Conservation (phyloP, 1,140 invertebrate species). For the Apis cerana region DNA sequence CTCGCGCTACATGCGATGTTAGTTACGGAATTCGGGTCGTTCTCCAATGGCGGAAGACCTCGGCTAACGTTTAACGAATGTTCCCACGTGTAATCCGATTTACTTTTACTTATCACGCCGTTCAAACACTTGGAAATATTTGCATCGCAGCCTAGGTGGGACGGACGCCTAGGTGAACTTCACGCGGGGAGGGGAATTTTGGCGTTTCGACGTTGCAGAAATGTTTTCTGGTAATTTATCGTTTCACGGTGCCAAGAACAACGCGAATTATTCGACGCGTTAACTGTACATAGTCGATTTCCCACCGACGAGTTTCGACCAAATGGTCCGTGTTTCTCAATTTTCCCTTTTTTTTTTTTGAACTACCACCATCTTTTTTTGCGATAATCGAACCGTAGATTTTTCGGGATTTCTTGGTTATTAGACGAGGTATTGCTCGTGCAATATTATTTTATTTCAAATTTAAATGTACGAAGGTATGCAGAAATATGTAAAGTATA, state of each 20-base stretch:
- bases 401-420: too few species aligned
- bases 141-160: constrained; percentile 7
- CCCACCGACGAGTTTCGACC: not conserved
- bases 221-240: constrained; percentile 21
- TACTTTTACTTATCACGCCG: constrained; percentile 42
- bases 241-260: constrained; percentile 9
- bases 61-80: constrained; percentile 32
- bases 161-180: not conserved
- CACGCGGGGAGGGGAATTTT: not conserved
- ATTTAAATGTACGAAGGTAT: too few species aligned
- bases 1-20: constrained; percentile 30
- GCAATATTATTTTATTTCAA: too few species aligned
- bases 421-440: too few species aligned
- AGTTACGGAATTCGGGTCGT: constrained; percentile 38
- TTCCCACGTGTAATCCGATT: constrained; percentile 39
- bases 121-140: constrained; percentile 47
- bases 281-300: not conserved
- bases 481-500: too few species aligned
- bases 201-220: not conserved
- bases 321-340: not conserved
- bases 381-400: too few species aligned
- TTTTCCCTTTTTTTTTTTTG: too few species aligned
- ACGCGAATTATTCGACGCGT: constrained; percentile 13
- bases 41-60: not conserved
- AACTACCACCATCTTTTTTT: too few species aligned